phyloP scores from a whole-genome alignment of 2,888 invertebrate genomes.

The Plebejus melissa region DNA sequence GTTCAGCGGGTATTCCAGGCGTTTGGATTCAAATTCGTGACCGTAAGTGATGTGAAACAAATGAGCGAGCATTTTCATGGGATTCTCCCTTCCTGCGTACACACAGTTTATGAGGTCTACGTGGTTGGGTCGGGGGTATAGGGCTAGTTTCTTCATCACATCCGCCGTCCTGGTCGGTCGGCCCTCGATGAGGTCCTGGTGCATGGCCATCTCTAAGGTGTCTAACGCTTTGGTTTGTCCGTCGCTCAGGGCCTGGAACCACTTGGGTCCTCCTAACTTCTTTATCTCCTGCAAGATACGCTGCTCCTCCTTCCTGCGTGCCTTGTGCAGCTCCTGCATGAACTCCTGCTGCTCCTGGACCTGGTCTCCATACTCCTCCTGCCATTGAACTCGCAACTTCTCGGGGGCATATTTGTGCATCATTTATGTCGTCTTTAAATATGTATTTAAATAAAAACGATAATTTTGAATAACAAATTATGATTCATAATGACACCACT shows the following conservation, averaged over 20 bases:
- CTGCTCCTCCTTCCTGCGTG: constrained; percentile 48
- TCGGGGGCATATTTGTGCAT: constrained; percentile 45
- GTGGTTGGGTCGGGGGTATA: constrained; percentile 51
- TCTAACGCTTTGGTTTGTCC: constrained; percentile 58
- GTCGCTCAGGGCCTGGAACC: constrained; percentile 67
- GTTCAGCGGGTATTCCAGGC: constrained; percentile 52
- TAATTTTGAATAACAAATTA: background rate
- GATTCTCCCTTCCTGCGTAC: constrained; percentile 52
- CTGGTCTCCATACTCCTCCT: constrained; percentile 53
- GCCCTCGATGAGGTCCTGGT: constrained; percentile 63
- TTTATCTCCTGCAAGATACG: constrained; percentile 43
- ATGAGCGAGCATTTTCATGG: constrained; percentile 62
- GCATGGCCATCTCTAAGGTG: constrained; percentile 49
- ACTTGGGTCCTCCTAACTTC: constrained; percentile 54
- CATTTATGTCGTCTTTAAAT: constrained; percentile 40
- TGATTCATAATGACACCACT: background rate
- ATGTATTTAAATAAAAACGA: background rate
- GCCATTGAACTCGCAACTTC: constrained; percentile 47
- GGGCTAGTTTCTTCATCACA: constrained; percentile 52
- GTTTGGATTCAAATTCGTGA: constrained; percentile 54
- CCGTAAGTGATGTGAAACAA: constrained; percentile 54
- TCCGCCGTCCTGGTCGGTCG: constrained; percentile 49
- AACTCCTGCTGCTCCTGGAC: constrained; percentile 56
- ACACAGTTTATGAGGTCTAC: constrained; percentile 57
- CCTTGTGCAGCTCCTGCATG: constrained; percentile 59